A percentile compares a stretch with the other conserved stretches of the same genome.
Evolutionary conservation across 2,113 vertebrate genomes (phyloP).

Genomic region (Falcunculus frontatus): DNA sequence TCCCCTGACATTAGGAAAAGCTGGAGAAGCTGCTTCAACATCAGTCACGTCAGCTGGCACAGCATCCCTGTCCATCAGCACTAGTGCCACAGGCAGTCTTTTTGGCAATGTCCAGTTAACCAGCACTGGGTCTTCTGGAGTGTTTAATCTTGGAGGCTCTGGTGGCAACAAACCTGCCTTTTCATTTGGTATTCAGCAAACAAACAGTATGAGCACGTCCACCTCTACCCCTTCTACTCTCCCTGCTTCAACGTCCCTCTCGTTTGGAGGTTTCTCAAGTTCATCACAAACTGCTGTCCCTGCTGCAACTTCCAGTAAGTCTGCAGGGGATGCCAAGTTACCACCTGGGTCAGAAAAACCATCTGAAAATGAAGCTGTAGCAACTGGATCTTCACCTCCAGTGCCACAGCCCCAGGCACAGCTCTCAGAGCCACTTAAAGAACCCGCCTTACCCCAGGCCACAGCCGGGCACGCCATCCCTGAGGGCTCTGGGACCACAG

Average conservation of each 20-base stretch:
- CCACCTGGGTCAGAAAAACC: constrained; percentile 29
- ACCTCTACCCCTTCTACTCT: constrained; percentile 29
- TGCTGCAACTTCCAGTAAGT: constrained; percentile 1
- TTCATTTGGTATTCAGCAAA: constrained; percentile 62
- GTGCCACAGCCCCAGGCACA: neutral
- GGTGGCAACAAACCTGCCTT: constrained; percentile 62
- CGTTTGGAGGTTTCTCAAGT: constrained; percentile 54
- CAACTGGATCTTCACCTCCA: neutral
- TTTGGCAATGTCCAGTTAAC: constrained; percentile 51
- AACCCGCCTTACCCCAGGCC: neutral
- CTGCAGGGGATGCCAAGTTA: constrained; percentile 52
- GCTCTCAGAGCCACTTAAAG: constrained; percentile 1
- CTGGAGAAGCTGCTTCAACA: constrained; percentile 42
- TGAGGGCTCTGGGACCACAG: neutral
- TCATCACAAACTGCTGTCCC: constrained; percentile 1
- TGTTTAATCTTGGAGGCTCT: constrained; percentile 68
- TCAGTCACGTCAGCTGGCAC: neutral
- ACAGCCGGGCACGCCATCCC: neutral
- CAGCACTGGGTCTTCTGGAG: constrained; percentile 12
- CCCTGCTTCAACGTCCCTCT: constrained; percentile 47
- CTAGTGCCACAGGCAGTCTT: neutral
- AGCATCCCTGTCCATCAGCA: neutral
- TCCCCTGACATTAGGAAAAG: constrained; percentile 55
- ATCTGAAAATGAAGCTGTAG: neutral
- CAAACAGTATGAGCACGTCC: neutral